phyloP scores from a whole-genome alignment of 2,797 vertebrate species.

The Gambelia wislizenii region DNA sequence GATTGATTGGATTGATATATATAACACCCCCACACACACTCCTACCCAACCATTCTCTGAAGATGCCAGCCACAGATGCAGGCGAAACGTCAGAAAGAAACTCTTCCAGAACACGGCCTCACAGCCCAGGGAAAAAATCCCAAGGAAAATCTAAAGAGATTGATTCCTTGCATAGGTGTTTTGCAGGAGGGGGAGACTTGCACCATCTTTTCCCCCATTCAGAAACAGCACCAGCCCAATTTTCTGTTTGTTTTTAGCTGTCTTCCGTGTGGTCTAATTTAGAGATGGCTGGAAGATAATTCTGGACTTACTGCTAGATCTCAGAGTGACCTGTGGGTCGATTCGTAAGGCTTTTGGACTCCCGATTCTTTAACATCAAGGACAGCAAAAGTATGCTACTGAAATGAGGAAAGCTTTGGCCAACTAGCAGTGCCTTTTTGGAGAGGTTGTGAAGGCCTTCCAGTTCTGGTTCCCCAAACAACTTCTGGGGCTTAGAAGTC shows the following conservation, averaged over 20 bases:
- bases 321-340: background rate
- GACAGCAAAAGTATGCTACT: background rate
- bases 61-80: too few relatives aligned
- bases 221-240: too few relatives aligned
- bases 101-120: too few relatives aligned
- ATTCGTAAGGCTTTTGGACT: background rate
- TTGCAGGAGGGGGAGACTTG: background rate
- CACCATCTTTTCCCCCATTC: conserved; percentile 6
- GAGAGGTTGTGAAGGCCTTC: background rate
- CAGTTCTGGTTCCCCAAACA: background rate
- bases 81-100: too few relatives aligned
- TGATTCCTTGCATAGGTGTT: background rate
- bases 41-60: too few relatives aligned
- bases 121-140: too few relatives aligned
- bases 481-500: background rate
- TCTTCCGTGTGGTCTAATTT: background rate
- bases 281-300: background rate
- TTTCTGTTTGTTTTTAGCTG: too few relatives aligned
- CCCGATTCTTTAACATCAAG: background rate
- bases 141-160: too few relatives aligned
- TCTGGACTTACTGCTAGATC: background rate
- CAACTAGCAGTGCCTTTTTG: background rate
- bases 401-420: background rate
- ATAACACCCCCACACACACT: too few relatives aligned
- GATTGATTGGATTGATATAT: too few relatives aligned